Conservation (phyloP, 2,113 vertebrate genomes). For the Antennarius striatus region DNA sequence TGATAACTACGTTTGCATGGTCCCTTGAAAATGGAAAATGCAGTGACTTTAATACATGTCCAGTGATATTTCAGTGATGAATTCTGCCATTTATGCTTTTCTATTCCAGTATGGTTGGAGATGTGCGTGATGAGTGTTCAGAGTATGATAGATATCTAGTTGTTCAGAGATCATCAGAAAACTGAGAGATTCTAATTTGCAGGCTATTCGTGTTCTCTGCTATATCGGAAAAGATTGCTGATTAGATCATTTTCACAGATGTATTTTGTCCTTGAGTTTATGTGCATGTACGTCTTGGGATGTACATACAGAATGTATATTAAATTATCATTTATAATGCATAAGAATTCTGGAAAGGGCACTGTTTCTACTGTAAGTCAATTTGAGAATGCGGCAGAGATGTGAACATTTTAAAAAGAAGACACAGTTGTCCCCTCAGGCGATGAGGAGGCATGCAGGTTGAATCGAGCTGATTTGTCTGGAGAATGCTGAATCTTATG, state of each 20-base stretch:
- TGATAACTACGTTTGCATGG: no score
- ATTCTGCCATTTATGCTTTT: not conserved
- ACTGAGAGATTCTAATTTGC: slow-evolving; percentile 29
- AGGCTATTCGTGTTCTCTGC: slow-evolving; percentile 30
- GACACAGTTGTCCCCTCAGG: slow-evolving; percentile 25
- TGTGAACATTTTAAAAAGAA: slow-evolving; percentile 30
- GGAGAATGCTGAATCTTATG: slow-evolving; percentile 38
- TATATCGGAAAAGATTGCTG: slow-evolving; percentile 5
- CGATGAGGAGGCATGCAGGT: slow-evolving; percentile 14
- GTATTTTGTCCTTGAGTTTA: slow-evolving; percentile 6
- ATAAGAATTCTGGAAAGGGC: not conserved
- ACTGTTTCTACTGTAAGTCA: not conserved
- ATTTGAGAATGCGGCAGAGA: slow-evolving; percentile 8
- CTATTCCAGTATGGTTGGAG: slow-evolving; percentile 7
- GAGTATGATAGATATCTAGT: slow-evolving; percentile 8
- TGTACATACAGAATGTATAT: not conserved
- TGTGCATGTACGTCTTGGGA: slow-evolving; percentile 1
- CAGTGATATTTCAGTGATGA: not conserved
- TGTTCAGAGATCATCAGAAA: slow-evolving; percentile 25
- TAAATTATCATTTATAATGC: slow-evolving; percentile 1
- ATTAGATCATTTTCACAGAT: slow-evolving; percentile 20
- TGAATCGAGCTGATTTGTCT: slow-evolving; percentile 45
- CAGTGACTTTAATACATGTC: not conserved
- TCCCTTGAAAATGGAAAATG: no score
- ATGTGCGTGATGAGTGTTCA: not conserved